A percentile compares a stretch with the other conserved stretches of the same genome.
Evolutionary conservation across 2,888 invertebrate genomes (phyloP).

Genomic region (Calliphora vomitoria): DNA sequence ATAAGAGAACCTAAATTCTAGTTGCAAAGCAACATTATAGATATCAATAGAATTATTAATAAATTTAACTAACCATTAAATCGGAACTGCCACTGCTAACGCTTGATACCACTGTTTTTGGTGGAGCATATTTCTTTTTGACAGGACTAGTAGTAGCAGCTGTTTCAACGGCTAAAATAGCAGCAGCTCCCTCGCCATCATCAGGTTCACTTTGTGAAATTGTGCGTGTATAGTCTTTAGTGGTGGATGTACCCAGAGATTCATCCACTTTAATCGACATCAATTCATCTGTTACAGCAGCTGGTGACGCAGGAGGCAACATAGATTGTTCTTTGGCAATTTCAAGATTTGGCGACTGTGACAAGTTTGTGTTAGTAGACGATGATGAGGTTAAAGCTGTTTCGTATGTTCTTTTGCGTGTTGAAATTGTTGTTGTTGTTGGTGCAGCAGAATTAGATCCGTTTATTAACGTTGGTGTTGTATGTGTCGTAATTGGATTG

Average conservation of each 20-base stretch:
- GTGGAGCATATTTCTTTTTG: constrained; percentile 80
- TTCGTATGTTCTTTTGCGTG: constrained; percentile 83
- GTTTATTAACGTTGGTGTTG: constrained; percentile 72
- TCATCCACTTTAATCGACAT: constrained; percentile 64
- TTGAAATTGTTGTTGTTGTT: constrained; percentile 76
- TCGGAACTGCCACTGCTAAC: constrained; percentile 78
- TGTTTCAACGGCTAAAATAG: constrained; percentile 54
- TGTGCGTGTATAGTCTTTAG: constrained; percentile 81
- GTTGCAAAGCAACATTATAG: no score
- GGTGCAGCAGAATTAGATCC: constrained; percentile 69
- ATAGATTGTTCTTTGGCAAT: constrained; percentile 67
- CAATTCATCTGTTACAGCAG: constrained; percentile 55
- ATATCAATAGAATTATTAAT: no score
- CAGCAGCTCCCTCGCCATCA: constrained; percentile 76
- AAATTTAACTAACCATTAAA: constrained; percentile 79
- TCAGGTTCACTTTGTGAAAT: constrained; percentile 80
- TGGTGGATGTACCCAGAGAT: constrained; percentile 63
- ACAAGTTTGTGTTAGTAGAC: constrained; percentile 52
- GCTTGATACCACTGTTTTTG: constrained; percentile 63
- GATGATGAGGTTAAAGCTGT: constrained; percentile 78
- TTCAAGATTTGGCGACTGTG: constrained; percentile 65
- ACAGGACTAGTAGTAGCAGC: constrained; percentile 69
- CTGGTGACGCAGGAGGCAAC: constrained; percentile 66
- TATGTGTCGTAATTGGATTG: constrained; percentile 81
- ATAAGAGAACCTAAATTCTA: no score